These are phyloP conservation scores for Ornithoptera alexandrae DNA, from an alignment of 2,888 invertebrate species.

Conservation along the genomic window DNA sequence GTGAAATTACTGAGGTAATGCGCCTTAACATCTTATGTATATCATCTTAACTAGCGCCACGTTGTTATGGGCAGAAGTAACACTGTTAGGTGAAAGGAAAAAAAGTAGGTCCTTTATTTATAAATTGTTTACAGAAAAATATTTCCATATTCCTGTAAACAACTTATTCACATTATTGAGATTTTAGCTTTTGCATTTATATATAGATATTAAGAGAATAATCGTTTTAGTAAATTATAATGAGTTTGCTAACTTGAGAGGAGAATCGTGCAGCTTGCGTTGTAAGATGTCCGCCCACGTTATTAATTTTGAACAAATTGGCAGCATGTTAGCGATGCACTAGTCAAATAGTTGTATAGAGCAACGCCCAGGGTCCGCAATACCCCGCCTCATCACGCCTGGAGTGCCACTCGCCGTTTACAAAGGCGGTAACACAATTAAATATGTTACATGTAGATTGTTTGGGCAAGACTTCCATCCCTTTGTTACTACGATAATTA, in stretches of 20 bases:
- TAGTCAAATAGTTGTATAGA: conserved; percentile 47
- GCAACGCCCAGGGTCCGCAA: conserved; percentile 54
- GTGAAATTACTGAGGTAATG: too few relatives aligned
- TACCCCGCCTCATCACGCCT: conserved; percentile 70
- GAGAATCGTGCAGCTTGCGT: conserved; percentile 33
- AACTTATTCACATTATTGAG: too few relatives aligned
- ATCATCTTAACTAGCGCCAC: too few relatives aligned
- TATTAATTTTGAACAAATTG: conserved; percentile 68
- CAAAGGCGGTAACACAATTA: conserved; percentile 39
- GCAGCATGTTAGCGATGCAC: conserved; percentile 45
- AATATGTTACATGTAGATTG: conserved; percentile 54
- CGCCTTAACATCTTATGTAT: too few relatives aligned
- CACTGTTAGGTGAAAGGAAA: too few relatives aligned
- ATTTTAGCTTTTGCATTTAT: too few relatives aligned
- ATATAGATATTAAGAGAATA: too few relatives aligned
- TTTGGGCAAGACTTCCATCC: conserved; percentile 52
- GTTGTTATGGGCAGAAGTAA: too few relatives aligned
- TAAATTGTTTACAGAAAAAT: too few relatives aligned
- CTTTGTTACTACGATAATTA: conserved; percentile 15
- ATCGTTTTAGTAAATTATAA: conserved; percentile 32
- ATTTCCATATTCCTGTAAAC: too few relatives aligned
- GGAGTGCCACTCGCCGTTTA: conserved; percentile 32
- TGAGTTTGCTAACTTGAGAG: conserved; percentile 35
- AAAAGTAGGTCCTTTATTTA: too few relatives aligned
- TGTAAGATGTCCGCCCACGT: conserved; percentile 37